Base-by-base conservation (phyloP, 2,888 invertebrate genomes). In the Sceliomorpha sp. region DNA sequence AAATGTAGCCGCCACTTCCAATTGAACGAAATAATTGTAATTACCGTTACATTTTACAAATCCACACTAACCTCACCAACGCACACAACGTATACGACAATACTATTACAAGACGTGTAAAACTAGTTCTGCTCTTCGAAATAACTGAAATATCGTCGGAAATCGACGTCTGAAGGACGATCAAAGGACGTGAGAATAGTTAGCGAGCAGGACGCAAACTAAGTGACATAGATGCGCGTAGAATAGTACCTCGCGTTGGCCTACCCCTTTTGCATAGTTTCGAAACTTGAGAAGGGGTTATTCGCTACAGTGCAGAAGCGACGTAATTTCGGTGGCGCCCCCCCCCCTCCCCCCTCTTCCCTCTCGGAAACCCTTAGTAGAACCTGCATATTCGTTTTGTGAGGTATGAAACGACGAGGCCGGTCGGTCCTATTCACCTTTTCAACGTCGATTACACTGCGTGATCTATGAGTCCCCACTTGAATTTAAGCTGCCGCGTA, bases 401-500 rank as follows among this genome's bases (percentile, higher is more conserved):
- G 73, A 72, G 10, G 7, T 10, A 17, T 15, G 39, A 39, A 29
- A 29, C 31, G 17, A 39, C 39, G 48, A 26, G 2, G 13, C 12
- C 10, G 29, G 15, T 14, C 17, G 68, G 73, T 63, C 71, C 60
- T 67, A 64, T 70, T 72, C 64, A 63, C 66, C 40, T 64, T 55
- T 62, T 66, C 69, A 37, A 60, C 50, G 71, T 73, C 70, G 62
- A 67, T 74, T 74, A 55, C 36, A 20, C 27, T 78, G 79, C 73
- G 62, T 81, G 80, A 84, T 81, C 82, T 80, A 81, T 80, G 76
- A 73, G 80, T 78, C 77, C 78, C 81, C 80, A 83, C 83, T 84
- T 83, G 82, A 84, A 79, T 81, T 75, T 68, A 70, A 32, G 62
- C 42, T 58, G 12, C 42, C 62, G 12, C 53, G 40, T 13, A 34